These are phyloP conservation scores for Centropus bengalensis DNA, from an alignment of 2,113 vertebrate genomes.

Conservation along the genomic window DNA sequence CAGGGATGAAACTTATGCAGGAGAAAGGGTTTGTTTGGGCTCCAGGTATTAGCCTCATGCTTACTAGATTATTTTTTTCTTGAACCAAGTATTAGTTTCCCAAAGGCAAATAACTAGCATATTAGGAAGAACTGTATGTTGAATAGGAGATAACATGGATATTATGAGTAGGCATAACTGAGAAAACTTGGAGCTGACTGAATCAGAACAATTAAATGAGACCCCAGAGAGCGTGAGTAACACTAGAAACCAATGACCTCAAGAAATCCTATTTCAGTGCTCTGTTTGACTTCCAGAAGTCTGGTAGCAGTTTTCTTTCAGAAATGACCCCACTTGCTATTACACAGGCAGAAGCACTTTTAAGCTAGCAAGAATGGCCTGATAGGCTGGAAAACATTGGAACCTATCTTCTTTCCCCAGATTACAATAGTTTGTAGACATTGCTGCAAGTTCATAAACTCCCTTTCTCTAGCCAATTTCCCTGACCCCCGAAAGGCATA, in stretches of 20 bases:
- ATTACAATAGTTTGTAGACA: neutral
- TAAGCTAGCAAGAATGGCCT: neutral
- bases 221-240: neutral
- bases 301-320: neutral
- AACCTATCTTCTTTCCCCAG: neutral
- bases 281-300: neutral
- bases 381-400: neutral
- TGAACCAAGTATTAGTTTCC: neutral
- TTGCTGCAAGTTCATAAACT: neutral
- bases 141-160: neutral
- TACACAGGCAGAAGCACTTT: neutral
- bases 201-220: neutral
- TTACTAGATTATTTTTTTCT: neutral
- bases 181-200: neutral
- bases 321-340: neutral
- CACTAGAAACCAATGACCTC: neutral
- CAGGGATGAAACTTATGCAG: neutral
- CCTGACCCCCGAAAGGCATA: neutral
- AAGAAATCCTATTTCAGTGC: neutral
- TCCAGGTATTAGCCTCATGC: neutral
- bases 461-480: neutral
- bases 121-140: neutral
- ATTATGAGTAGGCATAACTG: neutral
- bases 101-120: neutral
- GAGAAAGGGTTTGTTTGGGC: neutral